Evolutionary conservation across 2,888 invertebrate genomes (phyloP).

Genomic region (Rhopalosiphum nymphaeae): DNA sequence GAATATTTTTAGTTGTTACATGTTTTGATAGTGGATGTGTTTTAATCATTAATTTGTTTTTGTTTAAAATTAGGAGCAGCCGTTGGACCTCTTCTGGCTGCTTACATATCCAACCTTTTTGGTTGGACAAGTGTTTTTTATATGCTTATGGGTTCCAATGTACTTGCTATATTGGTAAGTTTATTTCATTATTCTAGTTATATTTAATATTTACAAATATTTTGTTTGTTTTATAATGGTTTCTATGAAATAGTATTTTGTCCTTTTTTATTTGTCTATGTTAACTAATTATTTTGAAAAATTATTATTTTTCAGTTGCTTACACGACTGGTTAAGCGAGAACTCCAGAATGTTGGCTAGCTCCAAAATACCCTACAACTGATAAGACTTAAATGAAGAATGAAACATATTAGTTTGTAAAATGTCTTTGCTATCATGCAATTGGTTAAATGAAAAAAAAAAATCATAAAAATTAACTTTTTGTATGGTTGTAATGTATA

Average conservation of each 20-base stretch:
- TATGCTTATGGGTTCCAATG: slow-evolving; percentile 88
- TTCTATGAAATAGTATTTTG: neutral
- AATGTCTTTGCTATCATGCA: neutral
- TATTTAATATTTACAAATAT: neutral
- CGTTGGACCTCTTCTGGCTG: slow-evolving; percentile 90
- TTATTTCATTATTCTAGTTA: neutral
- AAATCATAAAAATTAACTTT: neutral
- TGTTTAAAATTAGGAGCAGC: slow-evolving; percentile 80
- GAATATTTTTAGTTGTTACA: neutral
- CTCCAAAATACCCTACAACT: slow-evolving; percentile 43
- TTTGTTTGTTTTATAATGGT: neutral
- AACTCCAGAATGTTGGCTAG: slow-evolving; percentile 66
- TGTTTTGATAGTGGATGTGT: neutral
- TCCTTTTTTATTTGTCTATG: neutral
- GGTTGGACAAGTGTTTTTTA: slow-evolving; percentile 91
- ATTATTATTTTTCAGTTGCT: slow-evolving; percentile 70
- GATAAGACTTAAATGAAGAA: slow-evolving; percentile 59
- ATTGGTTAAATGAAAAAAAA: neutral
- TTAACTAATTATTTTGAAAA: neutral
- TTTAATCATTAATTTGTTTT: slow-evolving; percentile 18
- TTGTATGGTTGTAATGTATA: neutral
- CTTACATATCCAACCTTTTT: slow-evolving; percentile 78
- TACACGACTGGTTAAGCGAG: slow-evolving; percentile 71
- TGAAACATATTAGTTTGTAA: slow-evolving; percentile 41
- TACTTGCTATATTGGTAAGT: slow-evolving; percentile 80